Percentiles rank a stretch among this genome's conserved stretches.
phyloP scores from a whole-genome alignment of 2,888 invertebrate species.

The Caenorhabditis zanzibari region DNA sequence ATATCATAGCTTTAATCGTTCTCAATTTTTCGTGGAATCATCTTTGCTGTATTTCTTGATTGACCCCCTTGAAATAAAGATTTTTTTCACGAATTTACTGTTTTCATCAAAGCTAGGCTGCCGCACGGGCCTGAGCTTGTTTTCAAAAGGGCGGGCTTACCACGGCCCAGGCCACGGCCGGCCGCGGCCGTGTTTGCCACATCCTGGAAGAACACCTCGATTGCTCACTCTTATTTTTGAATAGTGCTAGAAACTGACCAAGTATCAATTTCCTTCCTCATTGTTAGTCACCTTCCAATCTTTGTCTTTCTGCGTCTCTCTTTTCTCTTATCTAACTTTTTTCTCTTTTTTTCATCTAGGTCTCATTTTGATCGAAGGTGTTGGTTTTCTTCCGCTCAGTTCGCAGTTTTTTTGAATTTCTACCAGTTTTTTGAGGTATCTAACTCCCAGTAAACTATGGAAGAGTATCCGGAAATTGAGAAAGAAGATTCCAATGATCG shows the following conservation, averaged over 20 bases:
- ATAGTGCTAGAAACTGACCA: too few relatives aligned
- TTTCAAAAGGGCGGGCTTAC: background rate
- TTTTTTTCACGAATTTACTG: background rate
- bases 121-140: background rate
- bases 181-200: too few relatives aligned
- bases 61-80: conserved; percentile 36
- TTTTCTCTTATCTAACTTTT: background rate
- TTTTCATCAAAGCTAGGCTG: background rate
- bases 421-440: background rate
- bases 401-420: background rate
- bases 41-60: conserved; percentile 19
- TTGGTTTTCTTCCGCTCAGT: background rate
- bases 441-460: background rate
- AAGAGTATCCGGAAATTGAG: background rate
- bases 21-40: background rate
- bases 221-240: too few relatives aligned
- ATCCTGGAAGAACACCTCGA: too few relatives aligned
- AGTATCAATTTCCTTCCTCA: background rate
- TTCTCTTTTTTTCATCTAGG: background rate
- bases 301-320: background rate
- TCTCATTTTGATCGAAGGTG: background rate
- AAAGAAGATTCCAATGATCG: too few relatives aligned
- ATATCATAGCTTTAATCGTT: background rate
- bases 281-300: background rate
- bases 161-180: too few relatives aligned